These are phyloP conservation scores for Oreochromis niloticus DNA, from an alignment of 2,113 vertebrate genomes.

Conservation along the genomic window DNA sequence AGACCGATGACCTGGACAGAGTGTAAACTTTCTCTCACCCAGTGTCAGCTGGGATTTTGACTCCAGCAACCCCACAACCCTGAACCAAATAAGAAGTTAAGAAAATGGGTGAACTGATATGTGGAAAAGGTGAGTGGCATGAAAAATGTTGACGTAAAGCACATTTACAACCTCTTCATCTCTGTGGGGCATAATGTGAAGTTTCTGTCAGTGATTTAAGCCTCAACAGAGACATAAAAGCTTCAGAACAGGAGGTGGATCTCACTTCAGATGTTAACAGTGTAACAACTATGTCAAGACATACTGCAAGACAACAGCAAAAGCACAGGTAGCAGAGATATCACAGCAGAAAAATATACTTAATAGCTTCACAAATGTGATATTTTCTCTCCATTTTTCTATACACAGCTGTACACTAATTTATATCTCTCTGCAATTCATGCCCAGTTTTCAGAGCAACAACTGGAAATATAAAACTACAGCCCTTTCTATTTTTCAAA, in stretches of 20 bases:
- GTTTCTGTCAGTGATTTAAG: slow-evolving; percentile 11
- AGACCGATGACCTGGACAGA: neutral
- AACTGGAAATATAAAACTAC: neutral
- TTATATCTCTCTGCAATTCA: neutral
- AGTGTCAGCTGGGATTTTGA: neutral
- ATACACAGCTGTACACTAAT: neutral
- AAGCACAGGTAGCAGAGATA: neutral
- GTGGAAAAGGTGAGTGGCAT: neutral
- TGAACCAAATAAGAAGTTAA: neutral
- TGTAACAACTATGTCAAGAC: neutral
- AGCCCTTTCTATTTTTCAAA: neutral
- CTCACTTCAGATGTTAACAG: neutral
- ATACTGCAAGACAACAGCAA: neutral
- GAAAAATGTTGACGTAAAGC: neutral
- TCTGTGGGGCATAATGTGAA: neutral
- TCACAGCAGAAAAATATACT: neutral
- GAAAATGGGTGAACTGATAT: neutral
- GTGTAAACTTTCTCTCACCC: neutral
- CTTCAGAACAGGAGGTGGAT: neutral
- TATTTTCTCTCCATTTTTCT: neutral
- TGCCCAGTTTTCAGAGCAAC: neutral
- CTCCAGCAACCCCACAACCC: neutral
- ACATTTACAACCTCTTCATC: slow-evolving; percentile 12
- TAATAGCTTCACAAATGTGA: neutral
- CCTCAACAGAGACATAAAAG: neutral